Conservation (phyloP, 2,113 vertebrate genomes). For the Psettodes erumei region DNA sequence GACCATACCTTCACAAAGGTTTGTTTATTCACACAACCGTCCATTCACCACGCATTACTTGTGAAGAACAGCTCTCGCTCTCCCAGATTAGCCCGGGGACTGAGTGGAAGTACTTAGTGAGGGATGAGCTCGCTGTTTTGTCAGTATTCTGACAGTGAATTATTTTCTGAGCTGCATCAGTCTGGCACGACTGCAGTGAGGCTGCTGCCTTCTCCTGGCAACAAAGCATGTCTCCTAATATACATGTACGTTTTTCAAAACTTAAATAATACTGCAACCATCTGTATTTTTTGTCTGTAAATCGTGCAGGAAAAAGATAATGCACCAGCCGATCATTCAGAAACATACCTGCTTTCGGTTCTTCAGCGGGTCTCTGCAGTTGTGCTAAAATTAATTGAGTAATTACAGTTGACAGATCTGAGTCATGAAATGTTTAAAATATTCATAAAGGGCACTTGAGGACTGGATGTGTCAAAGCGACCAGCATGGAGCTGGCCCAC, state of each 20-base stretch:
- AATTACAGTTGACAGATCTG: slow-evolving; percentile 60
- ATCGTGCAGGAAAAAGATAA: background rate
- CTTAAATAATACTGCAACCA: background rate
- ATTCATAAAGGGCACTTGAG: slow-evolving; percentile 67
- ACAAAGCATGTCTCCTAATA: slow-evolving; percentile 26
- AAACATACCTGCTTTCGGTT: background rate
- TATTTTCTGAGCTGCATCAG: slow-evolving; percentile 39
- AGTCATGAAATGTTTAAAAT: slow-evolving; percentile 59
- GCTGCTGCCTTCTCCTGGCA: slow-evolving; percentile 6
- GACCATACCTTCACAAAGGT: background rate
- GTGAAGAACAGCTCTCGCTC: slow-evolving; percentile 37
- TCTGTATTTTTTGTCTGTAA: background rate
- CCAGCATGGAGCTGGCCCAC: slow-evolving; percentile 12
- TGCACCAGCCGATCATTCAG: background rate
- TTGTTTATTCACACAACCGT: slow-evolving; percentile 29
- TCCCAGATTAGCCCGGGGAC: slow-evolving; percentile 45
- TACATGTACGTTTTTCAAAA: background rate
- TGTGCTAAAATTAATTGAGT: slow-evolving; percentile 37
- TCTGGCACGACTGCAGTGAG: slow-evolving; percentile 24
- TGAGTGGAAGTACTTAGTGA: slow-evolving; percentile 39
- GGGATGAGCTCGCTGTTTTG: slow-evolving; percentile 26
- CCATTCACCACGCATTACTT: slow-evolving; percentile 24
- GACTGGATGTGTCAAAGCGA: slow-evolving; percentile 48
- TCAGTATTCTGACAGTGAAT: slow-evolving; percentile 48
- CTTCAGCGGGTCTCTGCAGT: slow-evolving; percentile 5